Evolutionary conservation across 2,797 vertebrate species (phyloP).

Genomic region (Darevskia nairensis): DNA sequence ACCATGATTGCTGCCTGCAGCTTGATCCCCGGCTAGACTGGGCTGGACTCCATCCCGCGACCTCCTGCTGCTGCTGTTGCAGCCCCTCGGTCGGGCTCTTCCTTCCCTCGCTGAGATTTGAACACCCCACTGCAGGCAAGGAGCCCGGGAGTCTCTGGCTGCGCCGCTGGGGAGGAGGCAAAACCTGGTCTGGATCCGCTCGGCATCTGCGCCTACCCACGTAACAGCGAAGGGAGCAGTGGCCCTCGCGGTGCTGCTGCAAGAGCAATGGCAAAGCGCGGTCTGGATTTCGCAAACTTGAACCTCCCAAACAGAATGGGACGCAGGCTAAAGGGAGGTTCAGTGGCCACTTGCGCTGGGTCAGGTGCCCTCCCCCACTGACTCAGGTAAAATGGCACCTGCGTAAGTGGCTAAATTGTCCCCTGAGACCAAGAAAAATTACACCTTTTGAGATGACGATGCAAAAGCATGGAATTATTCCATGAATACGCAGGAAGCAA

Average conservation of each 20-base stretch:
- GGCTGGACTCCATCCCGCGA: neutral
- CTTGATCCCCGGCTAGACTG: neutral
- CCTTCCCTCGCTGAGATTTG: slow-evolving; percentile 36
- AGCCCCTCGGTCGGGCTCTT: neutral
- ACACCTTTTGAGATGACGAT: neutral
- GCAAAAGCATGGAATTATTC: neutral
- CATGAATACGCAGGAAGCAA: neutral
- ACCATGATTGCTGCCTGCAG: slow-evolving; percentile 60
- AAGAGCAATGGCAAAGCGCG: neutral
- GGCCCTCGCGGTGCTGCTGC: neutral
- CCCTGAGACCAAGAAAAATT: neutral
- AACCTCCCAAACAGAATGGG: too few relatives aligned
- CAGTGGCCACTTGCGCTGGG: neutral
- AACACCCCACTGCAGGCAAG: slow-evolving; percentile 23
- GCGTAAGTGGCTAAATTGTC: neutral
- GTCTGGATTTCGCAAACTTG: neutral
- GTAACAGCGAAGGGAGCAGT: neutral
- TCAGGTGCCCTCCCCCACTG: neutral
- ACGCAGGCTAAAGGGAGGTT: neutral
- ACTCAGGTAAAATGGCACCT: neutral
- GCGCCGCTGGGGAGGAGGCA: slow-evolving; percentile 56
- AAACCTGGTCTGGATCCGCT: slow-evolving; percentile 65
- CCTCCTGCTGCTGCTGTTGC: neutral
- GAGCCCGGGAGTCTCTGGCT: slow-evolving; percentile 47
- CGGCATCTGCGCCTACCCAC: slow-evolving; percentile 10